Conservation (phyloP, 2,888 invertebrate genomes). For the Gastracanthus pulcherrimus region DNA sequence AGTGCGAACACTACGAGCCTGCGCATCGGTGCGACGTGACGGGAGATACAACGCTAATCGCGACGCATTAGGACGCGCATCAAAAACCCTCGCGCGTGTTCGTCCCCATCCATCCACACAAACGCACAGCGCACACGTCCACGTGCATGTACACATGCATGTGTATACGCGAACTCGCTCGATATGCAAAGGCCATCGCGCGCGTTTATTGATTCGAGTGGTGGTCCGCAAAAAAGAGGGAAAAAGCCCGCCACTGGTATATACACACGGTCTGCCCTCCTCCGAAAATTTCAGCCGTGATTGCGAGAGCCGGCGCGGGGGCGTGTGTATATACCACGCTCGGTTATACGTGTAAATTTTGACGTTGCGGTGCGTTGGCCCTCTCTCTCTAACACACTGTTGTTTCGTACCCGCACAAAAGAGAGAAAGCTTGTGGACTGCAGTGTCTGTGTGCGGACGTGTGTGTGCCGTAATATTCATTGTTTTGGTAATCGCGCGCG, state of each 20-base stretch:
- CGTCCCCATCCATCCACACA: neutral
- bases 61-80: constrained; percentile 33
- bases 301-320: too few relatives aligned
- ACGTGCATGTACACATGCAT: neutral
- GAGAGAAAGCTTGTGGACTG: neutral
- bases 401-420: neutral
- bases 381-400: neutral
- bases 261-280: neutral
- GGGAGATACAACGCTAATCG: constrained; percentile 43
- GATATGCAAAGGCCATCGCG: neutral
- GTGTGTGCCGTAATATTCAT: constrained; percentile 59
- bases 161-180: neutral
- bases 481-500: constrained; percentile 61
- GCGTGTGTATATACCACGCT: too few relatives aligned
- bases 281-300: neutral
- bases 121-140: too few relatives aligned
- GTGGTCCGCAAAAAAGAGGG: neutral
- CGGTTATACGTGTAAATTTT: constrained; percentile 34
- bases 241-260: neutral
- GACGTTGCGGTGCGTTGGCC: neutral
- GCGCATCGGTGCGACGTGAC: constrained; percentile 6
- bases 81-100: neutral
- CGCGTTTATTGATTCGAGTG: constrained; percentile 28
- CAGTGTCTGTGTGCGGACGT: neutral
- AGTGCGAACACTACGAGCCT: neutral